Evolutionary conservation across 2,113 vertebrate species (phyloP).

Genomic region (Phoxinus phoxinus): DNA sequence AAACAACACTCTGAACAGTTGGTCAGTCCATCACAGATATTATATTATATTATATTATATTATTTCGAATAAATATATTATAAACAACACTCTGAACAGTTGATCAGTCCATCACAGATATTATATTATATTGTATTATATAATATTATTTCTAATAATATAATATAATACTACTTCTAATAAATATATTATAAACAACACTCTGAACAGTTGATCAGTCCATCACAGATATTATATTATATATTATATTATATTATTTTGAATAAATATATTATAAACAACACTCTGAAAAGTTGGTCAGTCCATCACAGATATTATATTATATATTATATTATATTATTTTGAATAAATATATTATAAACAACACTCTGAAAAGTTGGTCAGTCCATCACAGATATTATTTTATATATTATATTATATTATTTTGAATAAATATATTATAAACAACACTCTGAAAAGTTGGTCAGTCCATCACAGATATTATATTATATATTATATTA

Average conservation of each 20-base stretch:
- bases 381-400: no score
- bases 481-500: not conserved
- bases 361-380: no score
- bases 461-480: not conserved
- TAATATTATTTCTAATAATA: no score
- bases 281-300: not conserved
- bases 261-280: not conserved
- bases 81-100: no score
- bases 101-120: no score
- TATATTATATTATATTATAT: not conserved
- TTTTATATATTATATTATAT: no score
- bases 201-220: no score
- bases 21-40: not conserved
- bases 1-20: no score
- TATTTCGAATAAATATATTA: no score
- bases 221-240: not conserved
- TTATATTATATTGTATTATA: not conserved
- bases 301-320: not conserved
- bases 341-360: no score
- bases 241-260: not conserved
- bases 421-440: not conserved
- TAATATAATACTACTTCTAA: no score
- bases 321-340: not conserved
- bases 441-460: not conserved
- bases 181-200: no score